Evolutionary conservation across 2,888 invertebrate genomes (phyloP), one percentile per base, ranked within the genome.

Genomic region (Drosophila testacea): DNA sequence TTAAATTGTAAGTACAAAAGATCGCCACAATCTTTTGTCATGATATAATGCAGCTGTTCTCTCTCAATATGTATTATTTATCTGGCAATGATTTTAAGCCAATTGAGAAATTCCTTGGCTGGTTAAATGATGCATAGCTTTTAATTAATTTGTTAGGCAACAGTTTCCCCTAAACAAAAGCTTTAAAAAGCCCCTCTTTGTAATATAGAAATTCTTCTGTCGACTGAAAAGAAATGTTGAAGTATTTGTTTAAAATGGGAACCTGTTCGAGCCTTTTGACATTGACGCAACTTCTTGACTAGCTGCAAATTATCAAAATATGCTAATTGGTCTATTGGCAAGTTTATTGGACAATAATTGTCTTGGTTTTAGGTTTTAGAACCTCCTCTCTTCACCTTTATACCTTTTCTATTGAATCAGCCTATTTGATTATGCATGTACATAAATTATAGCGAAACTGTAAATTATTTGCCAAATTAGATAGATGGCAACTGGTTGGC

Each of bases 381-480:
- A 67, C 48, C 30, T 7, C 13, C 38, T 6, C 28, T 11, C 16
- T 7, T 6, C 30, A 13, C 13, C 16, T 9, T 22, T 22, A 4
- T 6, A 39, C 9, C 16, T 30, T 38, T 52, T 42, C 54, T 36
- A 69, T 62, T 69, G 47, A 55, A 46, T 22, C 41, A 52, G 50
- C 16, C 30, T 42, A 50, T 67, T 64, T 57, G 11, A 76, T 69
- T 86, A 86, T 77, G 65, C 74, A 82, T 86, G 84, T 78, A 46
- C 83, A 82, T 82, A 83, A 81, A 83, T 82, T 86, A 80, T 65
- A 27, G 54, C 46, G 47, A 66, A 69, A 77, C 73, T 79, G 77
- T 82, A 82, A 82, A 86, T 80, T 77, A 80, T 60, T 72, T 68
- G 67, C 46, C 73, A 62, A 77, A 85, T 70, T 63, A 67, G 71